A percentile compares a stretch with the other conserved stretches of the same genome.
These are phyloP conservation scores for Halocynthia roretzi DNA, from an alignment of 23 tunicate genomes.

Conservation along the genomic window DNA sequence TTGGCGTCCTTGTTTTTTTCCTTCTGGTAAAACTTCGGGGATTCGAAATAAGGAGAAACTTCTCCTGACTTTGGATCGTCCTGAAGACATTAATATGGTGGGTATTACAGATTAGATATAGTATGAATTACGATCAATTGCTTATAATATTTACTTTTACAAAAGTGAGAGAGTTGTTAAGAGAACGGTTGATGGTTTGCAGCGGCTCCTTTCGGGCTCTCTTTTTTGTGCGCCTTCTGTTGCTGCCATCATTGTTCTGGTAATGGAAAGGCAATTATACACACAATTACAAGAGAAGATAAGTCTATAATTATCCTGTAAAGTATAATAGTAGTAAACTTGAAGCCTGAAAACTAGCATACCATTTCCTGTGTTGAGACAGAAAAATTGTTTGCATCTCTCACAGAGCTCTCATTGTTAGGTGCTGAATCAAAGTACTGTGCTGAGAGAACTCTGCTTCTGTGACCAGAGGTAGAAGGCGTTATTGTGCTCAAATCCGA, in stretches of 20 bases:
- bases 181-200: conserved; percentile 56
- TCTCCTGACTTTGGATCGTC: no score
- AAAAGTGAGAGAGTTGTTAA: conserved; percentile 59
- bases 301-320: no score
- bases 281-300: no score
- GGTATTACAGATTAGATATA: background rate
- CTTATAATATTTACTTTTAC: conserved; percentile 26
- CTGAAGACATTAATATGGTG: background rate
- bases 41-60: no score
- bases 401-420: background rate
- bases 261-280: no score
- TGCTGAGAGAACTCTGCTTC: background rate
- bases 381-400: background rate
- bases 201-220: conserved; percentile 61
- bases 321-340: no score
- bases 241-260: no score
- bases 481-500: conserved; percentile 50
- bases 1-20: no score
- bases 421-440: no score
- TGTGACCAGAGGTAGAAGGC: conserved; percentile 17
- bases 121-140: background rate
- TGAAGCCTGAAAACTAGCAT: background rate
- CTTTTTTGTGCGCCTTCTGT: conserved; percentile 19
- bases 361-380: background rate
- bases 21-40: no score